Evolutionary conservation across 2,797 vertebrate genomes (phyloP).

Genomic region (Tokudaia tokunoshimensis): DNA sequence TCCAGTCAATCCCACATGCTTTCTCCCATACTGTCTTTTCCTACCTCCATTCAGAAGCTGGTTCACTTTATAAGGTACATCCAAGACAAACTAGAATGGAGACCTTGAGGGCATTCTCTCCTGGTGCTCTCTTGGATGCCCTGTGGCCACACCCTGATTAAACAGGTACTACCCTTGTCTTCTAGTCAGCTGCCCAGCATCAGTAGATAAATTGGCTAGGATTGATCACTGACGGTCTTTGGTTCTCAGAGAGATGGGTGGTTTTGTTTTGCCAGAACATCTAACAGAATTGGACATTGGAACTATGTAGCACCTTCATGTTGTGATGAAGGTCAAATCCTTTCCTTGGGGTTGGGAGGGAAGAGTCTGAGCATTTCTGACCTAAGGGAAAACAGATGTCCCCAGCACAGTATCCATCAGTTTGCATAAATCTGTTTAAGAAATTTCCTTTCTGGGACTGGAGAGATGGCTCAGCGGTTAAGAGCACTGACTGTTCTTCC

Average conservation of each 20-base stretch:
- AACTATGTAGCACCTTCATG: neutral
- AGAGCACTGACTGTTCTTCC: no score
- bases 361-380: neutral
- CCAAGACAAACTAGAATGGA: neutral
- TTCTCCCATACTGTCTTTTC: neutral
- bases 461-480: no score
- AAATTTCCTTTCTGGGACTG: neutral
- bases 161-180: neutral
- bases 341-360: neutral
- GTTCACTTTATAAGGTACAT: neutral
- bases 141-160: neutral
- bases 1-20: neutral
- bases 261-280: conserved; percentile 47
- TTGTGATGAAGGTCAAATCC: neutral
- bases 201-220: neutral
- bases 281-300: neutral
- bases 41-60: neutral
- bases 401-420: neutral
- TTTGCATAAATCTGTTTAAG: neutral
- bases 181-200: neutral
- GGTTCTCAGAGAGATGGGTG: neutral
- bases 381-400: conserved; percentile 5
- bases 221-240: neutral
- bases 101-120: neutral
- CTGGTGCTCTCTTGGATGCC: neutral